Evolutionary conservation across 1,140 invertebrate species (phyloP).

Genomic region (Hestina assimilis): DNA sequence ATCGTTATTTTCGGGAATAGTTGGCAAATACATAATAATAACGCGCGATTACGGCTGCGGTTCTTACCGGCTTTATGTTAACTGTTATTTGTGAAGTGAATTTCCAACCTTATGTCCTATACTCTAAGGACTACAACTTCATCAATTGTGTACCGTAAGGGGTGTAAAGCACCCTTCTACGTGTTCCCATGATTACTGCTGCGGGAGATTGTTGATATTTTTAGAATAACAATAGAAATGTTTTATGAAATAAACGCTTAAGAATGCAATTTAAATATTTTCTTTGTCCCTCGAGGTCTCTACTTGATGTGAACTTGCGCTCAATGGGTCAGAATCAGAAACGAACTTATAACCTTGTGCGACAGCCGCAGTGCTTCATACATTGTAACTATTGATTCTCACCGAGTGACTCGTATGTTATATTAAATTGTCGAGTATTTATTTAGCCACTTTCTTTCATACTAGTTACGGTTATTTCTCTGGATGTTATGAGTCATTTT

Average conservation of each 20-base stretch:
- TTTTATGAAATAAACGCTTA: not conserved
- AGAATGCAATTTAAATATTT: not conserved
- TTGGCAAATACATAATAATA: constrained; percentile 14
- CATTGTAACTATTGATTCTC: no score
- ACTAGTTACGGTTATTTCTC: no score
- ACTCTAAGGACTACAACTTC: not conserved
- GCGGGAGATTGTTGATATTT: constrained; percentile 11
- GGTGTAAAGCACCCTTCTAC: not conserved
- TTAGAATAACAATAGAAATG: constrained; percentile 1
- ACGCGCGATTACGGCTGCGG: not conserved
- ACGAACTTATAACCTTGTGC: no score
- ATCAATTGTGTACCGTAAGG: not conserved
- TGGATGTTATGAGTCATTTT: no score
- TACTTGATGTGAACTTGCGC: no score
- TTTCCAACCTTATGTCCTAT: not conserved
- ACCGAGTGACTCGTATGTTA: no score
- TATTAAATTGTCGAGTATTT: no score
- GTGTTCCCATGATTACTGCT: constrained; percentile 2
- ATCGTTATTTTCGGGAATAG: not conserved
- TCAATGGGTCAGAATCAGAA: no score
- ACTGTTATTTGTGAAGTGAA: constrained; percentile 5
- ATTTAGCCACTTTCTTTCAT: no score
- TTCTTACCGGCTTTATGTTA: not conserved
- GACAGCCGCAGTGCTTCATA: no score
- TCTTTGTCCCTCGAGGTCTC: no score